Base-by-base conservation (phyloP, 2,888 invertebrate genomes). In the Pseudococcus longispinus region DNA sequence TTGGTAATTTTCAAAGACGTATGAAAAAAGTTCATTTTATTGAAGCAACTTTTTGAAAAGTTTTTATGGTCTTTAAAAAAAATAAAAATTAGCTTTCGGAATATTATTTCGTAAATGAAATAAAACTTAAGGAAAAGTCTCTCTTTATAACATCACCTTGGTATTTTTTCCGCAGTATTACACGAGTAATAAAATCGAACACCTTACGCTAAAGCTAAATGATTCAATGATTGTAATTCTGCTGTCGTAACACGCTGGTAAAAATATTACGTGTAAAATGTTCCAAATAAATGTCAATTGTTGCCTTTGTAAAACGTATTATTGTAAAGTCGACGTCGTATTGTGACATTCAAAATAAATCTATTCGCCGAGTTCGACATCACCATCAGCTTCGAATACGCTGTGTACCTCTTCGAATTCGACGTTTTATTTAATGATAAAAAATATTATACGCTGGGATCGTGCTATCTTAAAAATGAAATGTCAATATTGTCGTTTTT, bases 291-390 rank as follows among this genome's bases (percentile, higher is more conserved):
- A 80, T 80, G 77, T 80, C 77, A 80, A 80, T 74, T 18, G 74
- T 29, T 80, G 20, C 42, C 42, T 20, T 42, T 42, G 60, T 60
- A 9, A 80, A 42, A 42, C 20, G 42, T 42, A 42, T 42, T 42
- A 42, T 42, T 42, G 37, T 80, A 20, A 37, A 42, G 37, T 18
- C 77, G 77, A 70, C 70, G 70, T 80, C 77, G 42, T 42, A 29
- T 80, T 80, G 20, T 42, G 77, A 80, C 42, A 80, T 80, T 80
- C 42, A 80, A 20, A 80, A 80, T 80, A 74, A 37, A 74, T 74
- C 74, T 60, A 60, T 60, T 23, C 60, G 60, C 8, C 37, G 15
- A 23, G 23, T n/a, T 55, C 60, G 60, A 60, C 60, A 60, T 46
- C 46, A 13, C 4, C 55, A 55, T 60, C 23, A 23, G 60, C 23